These are phyloP conservation scores for Melanotaenia duboulayi DNA, from an alignment of 2,113 vertebrate genomes.

Conservation along the genomic window DNA sequence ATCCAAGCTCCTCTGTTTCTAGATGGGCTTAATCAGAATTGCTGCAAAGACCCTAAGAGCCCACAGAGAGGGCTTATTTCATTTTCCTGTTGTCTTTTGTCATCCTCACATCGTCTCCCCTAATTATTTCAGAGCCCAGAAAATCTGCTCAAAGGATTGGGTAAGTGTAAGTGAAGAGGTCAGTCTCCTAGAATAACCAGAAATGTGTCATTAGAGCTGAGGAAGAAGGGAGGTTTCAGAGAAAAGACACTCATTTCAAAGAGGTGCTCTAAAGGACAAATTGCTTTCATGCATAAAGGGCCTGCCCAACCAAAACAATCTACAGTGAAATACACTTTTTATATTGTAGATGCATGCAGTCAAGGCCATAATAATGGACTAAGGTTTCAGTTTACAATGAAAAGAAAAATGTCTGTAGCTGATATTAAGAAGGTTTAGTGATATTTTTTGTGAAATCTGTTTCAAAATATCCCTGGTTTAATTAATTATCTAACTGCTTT, in stretches of 20 bases:
- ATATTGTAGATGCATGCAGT: not conserved
- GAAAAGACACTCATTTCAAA: slow-evolving; percentile 18
- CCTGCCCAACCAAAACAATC: not conserved
- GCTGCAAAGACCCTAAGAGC: slow-evolving; percentile 71
- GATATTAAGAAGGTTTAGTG: not conserved
- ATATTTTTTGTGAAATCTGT: not conserved
- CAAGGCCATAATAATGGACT: slow-evolving; percentile 5
- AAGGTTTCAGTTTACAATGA: not conserved
- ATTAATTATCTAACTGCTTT: not conserved
- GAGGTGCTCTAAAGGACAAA: slow-evolving; percentile 4
- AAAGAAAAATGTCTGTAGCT: not conserved
- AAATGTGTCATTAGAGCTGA: slow-evolving; percentile 43
- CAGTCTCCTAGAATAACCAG: slow-evolving; percentile 52
- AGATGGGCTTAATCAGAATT: slow-evolving; percentile 82
- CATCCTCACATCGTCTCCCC: slow-evolving; percentile 71
- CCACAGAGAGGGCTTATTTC: slow-evolving; percentile 67
- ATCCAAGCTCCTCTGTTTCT: slow-evolving; percentile 76
- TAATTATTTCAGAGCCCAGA: slow-evolving; percentile 77
- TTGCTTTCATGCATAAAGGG: slow-evolving; percentile 7
- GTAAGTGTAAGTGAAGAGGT: slow-evolving; percentile 60
- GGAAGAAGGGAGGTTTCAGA: slow-evolving; percentile 33
- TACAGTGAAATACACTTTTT: slow-evolving; percentile 3
- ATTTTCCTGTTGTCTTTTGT: slow-evolving; percentile 81
- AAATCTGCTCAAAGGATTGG: slow-evolving; percentile 66
- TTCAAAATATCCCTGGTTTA: not conserved